phyloP scores from a whole-genome alignment of 2,797 vertebrate species.

The Smutsia temminckii region DNA sequence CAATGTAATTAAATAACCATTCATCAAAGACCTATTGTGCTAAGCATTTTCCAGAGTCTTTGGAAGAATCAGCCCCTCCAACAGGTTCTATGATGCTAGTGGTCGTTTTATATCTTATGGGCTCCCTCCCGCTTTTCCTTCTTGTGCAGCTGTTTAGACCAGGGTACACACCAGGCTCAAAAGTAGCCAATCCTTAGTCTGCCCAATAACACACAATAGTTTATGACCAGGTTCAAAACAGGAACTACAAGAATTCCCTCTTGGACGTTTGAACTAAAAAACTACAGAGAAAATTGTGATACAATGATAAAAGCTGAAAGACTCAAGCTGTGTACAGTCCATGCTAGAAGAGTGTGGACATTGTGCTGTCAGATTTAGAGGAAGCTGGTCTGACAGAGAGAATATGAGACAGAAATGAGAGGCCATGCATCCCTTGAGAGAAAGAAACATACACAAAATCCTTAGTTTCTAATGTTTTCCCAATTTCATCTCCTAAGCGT shows the following conservation, averaged over 20 bases:
- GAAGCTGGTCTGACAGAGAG: background rate
- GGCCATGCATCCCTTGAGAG: background rate
- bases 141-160: background rate
- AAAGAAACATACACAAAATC: slow-evolving; percentile 34
- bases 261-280: background rate
- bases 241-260: background rate
- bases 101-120: background rate
- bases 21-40: background rate
- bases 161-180: background rate
- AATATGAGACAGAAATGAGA: slow-evolving; percentile 14
- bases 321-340: background rate
- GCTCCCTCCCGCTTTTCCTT: background rate
- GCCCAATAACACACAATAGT: background rate
- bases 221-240: background rate
- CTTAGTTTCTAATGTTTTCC: slow-evolving; percentile 6
- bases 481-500: background rate
- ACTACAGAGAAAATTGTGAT: background rate
- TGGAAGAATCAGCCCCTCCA: background rate
- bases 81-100: background rate
- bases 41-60: background rate
- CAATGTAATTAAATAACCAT: background rate
- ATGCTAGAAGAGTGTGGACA: background rate
- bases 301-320: background rate
- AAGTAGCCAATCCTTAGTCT: background rate
- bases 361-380: background rate